phyloP scores from a whole-genome alignment of 2,797 vertebrate species.

The Heliangelus exortis region DNA sequence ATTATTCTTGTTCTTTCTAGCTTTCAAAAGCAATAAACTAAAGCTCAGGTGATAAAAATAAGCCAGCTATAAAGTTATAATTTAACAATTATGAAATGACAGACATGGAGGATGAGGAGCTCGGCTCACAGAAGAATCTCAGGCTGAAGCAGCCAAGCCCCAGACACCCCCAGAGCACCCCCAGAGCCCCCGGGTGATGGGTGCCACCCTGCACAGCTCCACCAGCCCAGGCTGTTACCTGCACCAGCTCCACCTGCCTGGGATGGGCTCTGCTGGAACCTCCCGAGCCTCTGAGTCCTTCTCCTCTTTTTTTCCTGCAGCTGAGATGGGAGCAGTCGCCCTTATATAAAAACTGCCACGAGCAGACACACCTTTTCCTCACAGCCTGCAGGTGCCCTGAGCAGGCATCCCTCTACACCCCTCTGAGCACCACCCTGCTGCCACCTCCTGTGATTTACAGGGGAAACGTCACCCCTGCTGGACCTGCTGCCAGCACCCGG shows the following conservation, averaged over 20 bases:
- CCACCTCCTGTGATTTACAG: conserved; percentile 7
- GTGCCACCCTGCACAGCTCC: fast-evolving
- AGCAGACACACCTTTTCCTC: conserved; percentile 23
- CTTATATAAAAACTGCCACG: conserved; percentile 1
- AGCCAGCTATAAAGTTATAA: background rate
- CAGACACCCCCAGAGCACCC: fast-evolving
- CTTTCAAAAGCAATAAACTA: background rate
- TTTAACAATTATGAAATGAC: background rate
- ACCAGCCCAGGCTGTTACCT: background rate
- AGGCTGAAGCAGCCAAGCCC: background rate
- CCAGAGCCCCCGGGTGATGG: background rate
- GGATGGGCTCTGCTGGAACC: background rate
- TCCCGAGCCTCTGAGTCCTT: fast-evolving
- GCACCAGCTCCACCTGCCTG: background rate
- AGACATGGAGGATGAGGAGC: background rate
- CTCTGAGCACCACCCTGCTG: conserved; percentile 1
- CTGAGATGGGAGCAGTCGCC: background rate
- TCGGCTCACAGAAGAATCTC: background rate
- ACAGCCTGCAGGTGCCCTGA: fast-evolving
- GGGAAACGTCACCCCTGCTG: background rate
- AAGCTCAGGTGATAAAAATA: background rate
- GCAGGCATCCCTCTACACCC: background rate
- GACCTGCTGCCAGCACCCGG: fast-evolving
- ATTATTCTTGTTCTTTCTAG: background rate
- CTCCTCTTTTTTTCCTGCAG: background rate